Evolutionary conservation across 2,888 invertebrate species (phyloP).

Genomic region (Rhodophaea formosa): DNA sequence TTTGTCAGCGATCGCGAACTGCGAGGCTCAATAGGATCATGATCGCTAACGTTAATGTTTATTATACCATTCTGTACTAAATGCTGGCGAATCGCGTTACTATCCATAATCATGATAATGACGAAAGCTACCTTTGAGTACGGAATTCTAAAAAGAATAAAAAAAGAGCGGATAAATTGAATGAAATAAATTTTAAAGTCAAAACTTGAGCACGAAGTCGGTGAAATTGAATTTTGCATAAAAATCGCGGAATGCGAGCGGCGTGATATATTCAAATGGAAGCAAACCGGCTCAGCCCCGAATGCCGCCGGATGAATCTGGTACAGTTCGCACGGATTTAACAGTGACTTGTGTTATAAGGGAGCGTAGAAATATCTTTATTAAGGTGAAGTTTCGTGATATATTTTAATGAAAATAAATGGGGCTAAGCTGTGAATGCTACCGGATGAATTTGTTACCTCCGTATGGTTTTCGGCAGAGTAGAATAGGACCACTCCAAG

Average conservation of each 20-base stretch:
- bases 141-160: neutral
- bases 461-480: no score
- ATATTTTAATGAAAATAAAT: no score
- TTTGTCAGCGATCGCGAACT: neutral
- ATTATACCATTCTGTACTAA: no score
- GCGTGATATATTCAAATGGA: slow-evolving; percentile 9
- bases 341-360: no score
- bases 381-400: no score
- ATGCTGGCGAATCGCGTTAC: no score
- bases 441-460: no score
- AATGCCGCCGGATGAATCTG: neutral
- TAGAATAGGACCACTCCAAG: no score
- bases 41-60: neutral
- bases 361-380: no score
- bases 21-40: neutral
- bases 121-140: neutral
- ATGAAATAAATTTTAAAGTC: neutral
- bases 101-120: neutral
- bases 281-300: neutral
- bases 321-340: neutral
- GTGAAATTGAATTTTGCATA: neutral
- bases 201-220: neutral
- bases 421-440: no score
- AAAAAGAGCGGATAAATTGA: neutral
- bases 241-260: neutral